Percentiles rank a stretch among this genome's conserved stretches.
These are phyloP conservation scores for Drosophila lacertosa DNA, from an alignment of 1,140 invertebrate species.

Conservation along the genomic window DNA sequence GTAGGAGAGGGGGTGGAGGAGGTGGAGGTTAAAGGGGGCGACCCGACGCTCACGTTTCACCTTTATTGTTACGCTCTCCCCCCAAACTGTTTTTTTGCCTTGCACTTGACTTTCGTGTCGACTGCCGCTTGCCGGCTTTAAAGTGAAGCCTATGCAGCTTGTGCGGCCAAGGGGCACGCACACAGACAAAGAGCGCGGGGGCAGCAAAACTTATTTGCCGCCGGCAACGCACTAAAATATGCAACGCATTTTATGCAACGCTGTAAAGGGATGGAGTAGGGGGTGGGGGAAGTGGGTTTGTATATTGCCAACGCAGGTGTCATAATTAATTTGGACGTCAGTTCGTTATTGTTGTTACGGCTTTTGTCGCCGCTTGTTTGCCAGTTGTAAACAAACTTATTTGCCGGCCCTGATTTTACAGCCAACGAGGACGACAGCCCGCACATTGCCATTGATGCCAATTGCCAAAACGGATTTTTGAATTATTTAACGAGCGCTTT, in stretches of 20 bases:
- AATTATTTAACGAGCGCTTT: constrained; percentile 28
- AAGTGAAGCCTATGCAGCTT: constrained; percentile 47
- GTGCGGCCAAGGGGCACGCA: neutral
- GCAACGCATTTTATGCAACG: constrained; percentile 42
- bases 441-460: constrained; percentile 31
- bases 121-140: constrained; percentile 33
- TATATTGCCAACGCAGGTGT: constrained; percentile 42
- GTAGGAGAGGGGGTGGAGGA: constrained; percentile 5
- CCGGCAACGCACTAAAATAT: constrained; percentile 54
- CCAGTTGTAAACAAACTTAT: constrained; percentile 48
- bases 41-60: constrained; percentile 18
- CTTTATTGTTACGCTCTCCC: constrained; percentile 42
- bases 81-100: constrained; percentile 37
- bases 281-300: neutral
- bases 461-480: constrained; percentile 21
- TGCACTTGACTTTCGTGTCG: constrained; percentile 59
- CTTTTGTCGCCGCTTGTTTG: constrained; percentile 46
- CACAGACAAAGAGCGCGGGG: neutral
- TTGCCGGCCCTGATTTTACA: constrained; percentile 40
- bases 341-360: constrained; percentile 56
- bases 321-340: constrained; percentile 70
- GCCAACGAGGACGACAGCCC: constrained; percentile 23
- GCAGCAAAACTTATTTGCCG: constrained; percentile 41
- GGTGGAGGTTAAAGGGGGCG: neutral
- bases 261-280: neutral